Evolutionary conservation across 2,113 vertebrate genomes (phyloP), one percentile per base, ranked within the genome.

Genomic region (Nycticebus coucang): DNA sequence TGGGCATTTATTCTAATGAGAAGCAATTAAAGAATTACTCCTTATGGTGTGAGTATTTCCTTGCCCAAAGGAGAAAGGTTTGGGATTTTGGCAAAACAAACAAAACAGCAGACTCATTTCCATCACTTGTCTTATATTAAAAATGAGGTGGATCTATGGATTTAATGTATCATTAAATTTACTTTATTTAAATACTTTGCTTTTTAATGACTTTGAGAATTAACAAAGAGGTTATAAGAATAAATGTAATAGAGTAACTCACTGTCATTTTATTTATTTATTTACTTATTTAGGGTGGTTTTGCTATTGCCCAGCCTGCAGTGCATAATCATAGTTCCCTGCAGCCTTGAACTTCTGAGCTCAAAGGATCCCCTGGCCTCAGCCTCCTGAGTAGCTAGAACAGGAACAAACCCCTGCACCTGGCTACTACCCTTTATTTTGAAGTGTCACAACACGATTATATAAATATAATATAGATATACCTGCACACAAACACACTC

Each of bases 1-100:
- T 91, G 89, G 83, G 19, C 86, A 94, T 74, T 93, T 84, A 87
- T 86, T 96, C 87, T 91, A 97, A 95, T 96, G 89, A 92, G 93
- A 94, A 92, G 68, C 79, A 87, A 96, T 97, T 83, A 92, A 68
- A 91, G 35, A 72, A 91, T 93, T 89, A 87, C 28, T 96, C 82
- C 60, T 93, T 87, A 81, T 77, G 45, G 75, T 95, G 26, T 85
- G 64, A 53, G 2, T 74, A 83, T 96, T 96, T 96, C 30, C 66
- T 95, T 96, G 45, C 79, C 84, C 83, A 93, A 84, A 96, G 82
- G 91, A 96, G 78, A 95, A 97, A 74, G 64, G 78, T 83, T 96
- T 94, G 33, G 33, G 15, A 30, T n/a, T 97, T 92, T 95, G 33
- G n/a, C 50, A 90, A 93, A 96, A 62, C 41, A 95, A 77, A 71